These are phyloP conservation scores for Cardiocondyla obscurior DNA, from an alignment of 1,140 invertebrate genomes.

Conservation along the genomic window DNA sequence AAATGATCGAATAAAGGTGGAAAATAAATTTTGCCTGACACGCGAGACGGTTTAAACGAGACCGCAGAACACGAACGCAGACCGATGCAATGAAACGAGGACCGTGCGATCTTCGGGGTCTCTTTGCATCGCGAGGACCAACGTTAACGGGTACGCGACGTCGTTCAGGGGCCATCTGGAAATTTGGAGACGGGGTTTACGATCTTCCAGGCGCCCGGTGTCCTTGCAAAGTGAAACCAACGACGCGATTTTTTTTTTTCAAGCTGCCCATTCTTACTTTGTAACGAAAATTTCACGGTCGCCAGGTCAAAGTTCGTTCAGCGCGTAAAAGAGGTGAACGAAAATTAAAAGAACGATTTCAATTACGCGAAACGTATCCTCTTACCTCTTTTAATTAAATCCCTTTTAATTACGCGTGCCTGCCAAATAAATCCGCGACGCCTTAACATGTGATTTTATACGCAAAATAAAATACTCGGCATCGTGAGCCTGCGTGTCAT, in stretches of 20 bases:
- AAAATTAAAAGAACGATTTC: background rate
- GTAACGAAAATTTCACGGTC: conserved; percentile 7
- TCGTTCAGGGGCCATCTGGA: conserved; percentile 78
- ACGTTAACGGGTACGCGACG: conserved; percentile 57
- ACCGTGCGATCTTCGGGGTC: background rate
- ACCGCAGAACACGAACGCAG: background rate
- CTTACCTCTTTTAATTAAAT: background rate
- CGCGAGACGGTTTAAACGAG: background rate
- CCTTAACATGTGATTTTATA: background rate
- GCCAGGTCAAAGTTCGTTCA: background rate
- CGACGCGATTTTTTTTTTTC: conserved; percentile 67
- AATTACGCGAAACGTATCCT: background rate
- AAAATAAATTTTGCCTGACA: too few species aligned
- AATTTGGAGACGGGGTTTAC: conserved; percentile 80
- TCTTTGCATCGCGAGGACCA: conserved; percentile 29
- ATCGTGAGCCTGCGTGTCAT: background rate
- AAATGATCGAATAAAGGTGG: too few species aligned
- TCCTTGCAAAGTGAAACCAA: conserved; percentile 76
- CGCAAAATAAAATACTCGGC: background rate
- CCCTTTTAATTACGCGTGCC: background rate
- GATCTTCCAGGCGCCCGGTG: conserved; percentile 73
- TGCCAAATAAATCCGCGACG: background rate
- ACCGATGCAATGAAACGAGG: conserved; percentile 4
- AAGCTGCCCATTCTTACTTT: conserved; percentile 26
- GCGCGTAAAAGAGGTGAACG: background rate